Conservation (phyloP, 2,797 vertebrate species). For the Eospalax fontanierii region DNA sequence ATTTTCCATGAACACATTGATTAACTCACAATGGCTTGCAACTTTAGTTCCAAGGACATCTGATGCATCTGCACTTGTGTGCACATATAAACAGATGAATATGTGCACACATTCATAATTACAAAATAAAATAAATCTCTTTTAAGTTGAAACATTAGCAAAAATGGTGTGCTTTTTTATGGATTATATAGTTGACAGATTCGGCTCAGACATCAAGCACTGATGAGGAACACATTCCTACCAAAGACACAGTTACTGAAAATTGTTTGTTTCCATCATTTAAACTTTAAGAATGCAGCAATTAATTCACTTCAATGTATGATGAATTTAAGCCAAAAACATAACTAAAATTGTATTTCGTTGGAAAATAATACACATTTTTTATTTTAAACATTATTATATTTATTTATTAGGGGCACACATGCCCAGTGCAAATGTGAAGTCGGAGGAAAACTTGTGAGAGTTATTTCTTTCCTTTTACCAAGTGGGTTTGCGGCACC, state of each 20-base stretch:
- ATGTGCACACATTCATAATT: too few relatives aligned
- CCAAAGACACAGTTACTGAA: neutral
- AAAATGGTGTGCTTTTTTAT: neutral
- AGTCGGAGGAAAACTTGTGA: neutral
- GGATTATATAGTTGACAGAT: neutral
- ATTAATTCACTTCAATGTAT: neutral
- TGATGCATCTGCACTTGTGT: too few relatives aligned
- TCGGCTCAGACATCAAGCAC: neutral
- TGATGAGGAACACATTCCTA: neutral
- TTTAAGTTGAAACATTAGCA: rapidly evolving
- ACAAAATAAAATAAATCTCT: too few relatives aligned
- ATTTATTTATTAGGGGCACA: neutral
- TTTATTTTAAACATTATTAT: too few relatives aligned
- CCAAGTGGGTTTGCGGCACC: neutral
- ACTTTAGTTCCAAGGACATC: too few relatives aligned
- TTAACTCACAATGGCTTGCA: too few relatives aligned
- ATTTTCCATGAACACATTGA: too few relatives aligned
- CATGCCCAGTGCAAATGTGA: neutral
- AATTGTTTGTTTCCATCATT: neutral
- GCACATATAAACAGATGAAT: too few relatives aligned
- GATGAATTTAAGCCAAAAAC: neutral
- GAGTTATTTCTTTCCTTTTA: neutral
- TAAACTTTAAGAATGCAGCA: neutral
- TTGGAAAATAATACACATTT: neutral
- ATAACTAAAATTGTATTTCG: neutral